These are phyloP conservation scores for Drosophila grimshawi DNA, from an alignment of 1,140 invertebrate species.

Conservation along the genomic window DNA sequence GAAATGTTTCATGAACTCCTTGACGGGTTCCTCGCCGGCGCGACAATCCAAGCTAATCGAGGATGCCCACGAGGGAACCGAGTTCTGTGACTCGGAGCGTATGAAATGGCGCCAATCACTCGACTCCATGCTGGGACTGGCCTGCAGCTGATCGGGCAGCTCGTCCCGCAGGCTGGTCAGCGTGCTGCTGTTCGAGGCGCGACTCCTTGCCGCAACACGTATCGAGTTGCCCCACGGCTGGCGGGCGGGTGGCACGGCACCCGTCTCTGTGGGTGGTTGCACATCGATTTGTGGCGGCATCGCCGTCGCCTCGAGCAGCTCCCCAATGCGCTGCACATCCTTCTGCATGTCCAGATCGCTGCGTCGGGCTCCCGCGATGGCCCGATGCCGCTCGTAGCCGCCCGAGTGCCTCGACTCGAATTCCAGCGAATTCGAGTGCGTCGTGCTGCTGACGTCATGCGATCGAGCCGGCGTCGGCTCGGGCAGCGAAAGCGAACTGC, in stretches of 20 bases:
- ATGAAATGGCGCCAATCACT: slow-evolving; percentile 82
- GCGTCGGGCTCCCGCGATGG: slow-evolving; percentile 74
- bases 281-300: slow-evolving; percentile 76
- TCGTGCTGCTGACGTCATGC: slow-evolving; percentile 74
- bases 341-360: slow-evolving; percentile 80
- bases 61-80: slow-evolving; percentile 90
- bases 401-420: slow-evolving; percentile 78
- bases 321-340: slow-evolving; percentile 66
- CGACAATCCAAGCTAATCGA: slow-evolving; percentile 90
- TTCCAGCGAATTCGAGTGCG: slow-evolving; percentile 76
- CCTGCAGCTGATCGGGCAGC: slow-evolving; percentile 62
- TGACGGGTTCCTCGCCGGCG: slow-evolving; percentile 88
- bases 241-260: slow-evolving; percentile 9
- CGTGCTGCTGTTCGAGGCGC: slow-evolving; percentile 79
- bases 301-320: slow-evolving; percentile 54
- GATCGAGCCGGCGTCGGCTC: slow-evolving; percentile 55
- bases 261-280: slow-evolving; percentile 69
- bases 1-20: slow-evolving; percentile 90
- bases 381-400: slow-evolving; percentile 68
- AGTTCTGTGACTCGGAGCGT: slow-evolving; percentile 87
- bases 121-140: slow-evolving; percentile 82
- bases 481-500: slow-evolving; percentile 66
- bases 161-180: slow-evolving; percentile 77
- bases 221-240: slow-evolving; percentile 61
- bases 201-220: slow-evolving; percentile 64